These are phyloP conservation scores for Zootermopsis nevadensis DNA, from an alignment of 2,888 invertebrate genomes.

Conservation along the genomic window DNA sequence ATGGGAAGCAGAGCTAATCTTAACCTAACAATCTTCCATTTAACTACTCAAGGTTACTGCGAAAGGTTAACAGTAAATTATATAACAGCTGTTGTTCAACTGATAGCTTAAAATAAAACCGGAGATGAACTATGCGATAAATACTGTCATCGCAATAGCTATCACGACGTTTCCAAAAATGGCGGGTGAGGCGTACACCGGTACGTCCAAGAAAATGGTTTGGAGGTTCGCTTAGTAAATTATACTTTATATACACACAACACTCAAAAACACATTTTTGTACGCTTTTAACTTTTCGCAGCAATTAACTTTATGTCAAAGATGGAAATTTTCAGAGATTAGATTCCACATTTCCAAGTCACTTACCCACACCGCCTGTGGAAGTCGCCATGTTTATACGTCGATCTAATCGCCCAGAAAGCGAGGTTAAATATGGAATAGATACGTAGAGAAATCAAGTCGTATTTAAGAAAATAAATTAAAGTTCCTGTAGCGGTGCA, in stretches of 20 bases:
- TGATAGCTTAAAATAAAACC: not conserved
- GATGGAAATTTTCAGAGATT: not conserved
- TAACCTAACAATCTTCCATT: not conserved
- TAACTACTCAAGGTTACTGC: not conserved
- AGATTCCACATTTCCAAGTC: not conserved
- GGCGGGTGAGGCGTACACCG: conserved; percentile 53
- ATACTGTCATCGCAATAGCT: not conserved
- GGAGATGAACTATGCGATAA: not conserved
- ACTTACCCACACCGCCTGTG: conserved; percentile 55
- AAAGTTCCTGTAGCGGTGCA: not conserved
- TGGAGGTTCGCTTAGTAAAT: not conserved
- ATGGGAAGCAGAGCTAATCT: not conserved
- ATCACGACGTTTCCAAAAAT: conserved; percentile 49
- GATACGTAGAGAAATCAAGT: not conserved
- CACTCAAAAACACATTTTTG: not conserved
- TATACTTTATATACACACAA: not conserved
- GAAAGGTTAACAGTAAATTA: not conserved
- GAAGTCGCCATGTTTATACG: conserved; percentile 53
- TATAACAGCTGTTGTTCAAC: not conserved
- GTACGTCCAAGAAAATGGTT: not conserved
- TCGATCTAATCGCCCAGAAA: conserved; percentile 24
- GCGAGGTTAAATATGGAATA: conserved; percentile 31
- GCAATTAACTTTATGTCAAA: not conserved
- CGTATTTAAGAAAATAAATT: not conserved
- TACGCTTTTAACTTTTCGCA: not conserved